phyloP scores from a whole-genome alignment of 2,888 invertebrate species.

The Sepiola atlantica region DNA sequence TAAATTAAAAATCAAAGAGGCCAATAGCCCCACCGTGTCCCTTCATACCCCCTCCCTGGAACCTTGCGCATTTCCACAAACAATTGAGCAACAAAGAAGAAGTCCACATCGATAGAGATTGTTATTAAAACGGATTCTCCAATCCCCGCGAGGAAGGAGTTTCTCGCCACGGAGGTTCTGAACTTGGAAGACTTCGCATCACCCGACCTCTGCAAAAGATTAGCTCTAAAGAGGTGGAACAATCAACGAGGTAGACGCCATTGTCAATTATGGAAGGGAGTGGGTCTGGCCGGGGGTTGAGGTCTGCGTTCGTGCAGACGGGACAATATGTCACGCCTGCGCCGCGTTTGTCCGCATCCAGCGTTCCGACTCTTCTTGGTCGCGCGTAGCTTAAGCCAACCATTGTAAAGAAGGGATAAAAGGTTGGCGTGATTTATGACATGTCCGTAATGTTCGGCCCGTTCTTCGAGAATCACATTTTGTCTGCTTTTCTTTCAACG shows the following conservation, averaged over 20 bases:
- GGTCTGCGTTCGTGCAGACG: slow-evolving; percentile 1
- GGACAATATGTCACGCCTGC: neutral
- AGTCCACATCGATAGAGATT: too few species aligned
- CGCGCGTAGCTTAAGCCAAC: slow-evolving; percentile 32
- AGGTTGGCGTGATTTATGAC: neutral
- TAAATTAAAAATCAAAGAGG: too few species aligned
- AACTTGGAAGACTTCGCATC: neutral
- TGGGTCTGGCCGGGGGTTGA: neutral
- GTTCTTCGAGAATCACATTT: neutral
- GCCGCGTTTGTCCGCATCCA: neutral
- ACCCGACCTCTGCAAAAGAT: neutral
- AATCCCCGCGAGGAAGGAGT: too few species aligned
- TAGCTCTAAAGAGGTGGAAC: slow-evolving; percentile 32
- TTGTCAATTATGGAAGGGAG: neutral
- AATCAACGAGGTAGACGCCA: neutral
- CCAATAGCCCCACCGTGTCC: too few species aligned
- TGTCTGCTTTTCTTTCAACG: slow-evolving; percentile 10
- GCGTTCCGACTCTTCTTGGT: neutral
- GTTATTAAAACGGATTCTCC: too few species aligned
- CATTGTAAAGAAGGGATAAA: neutral
- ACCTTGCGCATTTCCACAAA: too few species aligned
- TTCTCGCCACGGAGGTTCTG: neutral
- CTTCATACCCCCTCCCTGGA: too few species aligned
- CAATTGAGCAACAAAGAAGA: too few species aligned
- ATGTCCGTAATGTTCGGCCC: neutral